Conservation (phyloP, 2,888 invertebrate genomes). For the Ecdyonurus torrentis region DNA sequence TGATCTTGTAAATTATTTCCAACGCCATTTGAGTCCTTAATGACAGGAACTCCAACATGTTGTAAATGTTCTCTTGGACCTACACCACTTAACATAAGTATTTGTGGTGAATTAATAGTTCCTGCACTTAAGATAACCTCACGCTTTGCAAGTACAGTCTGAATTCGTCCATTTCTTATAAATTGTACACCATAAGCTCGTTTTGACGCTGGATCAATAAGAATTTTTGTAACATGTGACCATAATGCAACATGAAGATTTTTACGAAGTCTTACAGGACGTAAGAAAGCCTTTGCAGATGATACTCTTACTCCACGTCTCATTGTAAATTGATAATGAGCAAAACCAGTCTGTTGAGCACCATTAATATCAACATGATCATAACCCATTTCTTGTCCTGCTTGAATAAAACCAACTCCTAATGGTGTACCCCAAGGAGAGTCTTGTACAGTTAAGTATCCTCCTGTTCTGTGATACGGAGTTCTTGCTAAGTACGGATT, state of each 20-base stretch:
- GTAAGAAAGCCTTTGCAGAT: conserved; percentile 66
- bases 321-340: conserved; percentile 79
- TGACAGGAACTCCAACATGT: conserved; percentile 51
- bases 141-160: conserved; percentile 47
- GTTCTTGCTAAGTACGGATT: conserved; percentile 70
- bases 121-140: conserved; percentile 81
- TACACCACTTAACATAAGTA: conserved; percentile 82
- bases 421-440: conserved; percentile 66
- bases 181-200: conserved; percentile 68
- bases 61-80: conserved; percentile 58
- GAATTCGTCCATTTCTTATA: conserved; percentile 39
- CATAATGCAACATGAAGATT: conserved; percentile 71
- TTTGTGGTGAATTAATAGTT: conserved; percentile 77
- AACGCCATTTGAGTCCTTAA: conserved; percentile 65
- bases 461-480: conserved; percentile 54
- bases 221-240: conserved; percentile 58
- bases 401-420: conserved; percentile 70
- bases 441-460: conserved; percentile 60
- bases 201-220: conserved; percentile 52
- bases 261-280: conserved; percentile 55
- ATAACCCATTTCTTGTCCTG: conserved; percentile 85
- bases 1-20: conserved; percentile 81
- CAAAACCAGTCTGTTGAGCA: conserved; percentile 69
- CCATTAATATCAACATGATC: conserved; percentile 75
- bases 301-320: conserved; percentile 67